phyloP scores from a whole-genome alignment of 2,113 vertebrate genomes.

The Riparia riparia region DNA sequence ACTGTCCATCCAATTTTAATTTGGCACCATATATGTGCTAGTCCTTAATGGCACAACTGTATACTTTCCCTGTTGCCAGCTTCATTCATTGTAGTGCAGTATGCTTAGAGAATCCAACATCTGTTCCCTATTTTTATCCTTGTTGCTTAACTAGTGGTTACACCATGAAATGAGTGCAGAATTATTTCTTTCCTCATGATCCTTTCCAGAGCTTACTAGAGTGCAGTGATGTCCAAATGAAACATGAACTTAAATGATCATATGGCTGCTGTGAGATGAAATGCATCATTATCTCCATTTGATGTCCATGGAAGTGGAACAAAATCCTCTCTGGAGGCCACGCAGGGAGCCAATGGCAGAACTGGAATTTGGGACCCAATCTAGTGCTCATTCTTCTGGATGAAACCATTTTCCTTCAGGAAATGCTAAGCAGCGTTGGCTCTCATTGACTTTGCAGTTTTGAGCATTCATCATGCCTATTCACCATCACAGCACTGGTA shows the following conservation, averaged over 20 bases:
- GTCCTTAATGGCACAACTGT: not conserved
- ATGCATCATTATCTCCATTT: not conserved
- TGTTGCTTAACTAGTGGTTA: not conserved
- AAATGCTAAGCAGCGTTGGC: not conserved
- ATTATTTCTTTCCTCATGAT: not conserved
- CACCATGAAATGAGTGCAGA: not conserved
- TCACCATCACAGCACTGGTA: not conserved
- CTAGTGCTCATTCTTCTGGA: not conserved
- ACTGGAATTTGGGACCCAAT: not conserved
- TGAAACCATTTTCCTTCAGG: not conserved
- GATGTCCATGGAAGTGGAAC: not conserved
- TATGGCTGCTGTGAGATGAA: not conserved
- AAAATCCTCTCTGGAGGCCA: not conserved
- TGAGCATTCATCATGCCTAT: not conserved
- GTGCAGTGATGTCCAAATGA: not conserved
- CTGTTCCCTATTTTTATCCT: not conserved
- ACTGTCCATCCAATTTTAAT: not conserved
- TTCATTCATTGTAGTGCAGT: not conserved
- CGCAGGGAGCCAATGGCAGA: accelerated
- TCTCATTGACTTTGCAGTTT: not conserved
- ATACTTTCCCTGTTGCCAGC: not conserved
- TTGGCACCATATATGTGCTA: not conserved
- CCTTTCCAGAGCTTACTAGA: not conserved
- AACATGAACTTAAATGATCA: not conserved
- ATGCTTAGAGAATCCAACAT: not conserved